These are phyloP conservation scores for Acinonyx jubatus DNA, from an alignment of 2,113 vertebrate species.

Conservation along the genomic window DNA sequence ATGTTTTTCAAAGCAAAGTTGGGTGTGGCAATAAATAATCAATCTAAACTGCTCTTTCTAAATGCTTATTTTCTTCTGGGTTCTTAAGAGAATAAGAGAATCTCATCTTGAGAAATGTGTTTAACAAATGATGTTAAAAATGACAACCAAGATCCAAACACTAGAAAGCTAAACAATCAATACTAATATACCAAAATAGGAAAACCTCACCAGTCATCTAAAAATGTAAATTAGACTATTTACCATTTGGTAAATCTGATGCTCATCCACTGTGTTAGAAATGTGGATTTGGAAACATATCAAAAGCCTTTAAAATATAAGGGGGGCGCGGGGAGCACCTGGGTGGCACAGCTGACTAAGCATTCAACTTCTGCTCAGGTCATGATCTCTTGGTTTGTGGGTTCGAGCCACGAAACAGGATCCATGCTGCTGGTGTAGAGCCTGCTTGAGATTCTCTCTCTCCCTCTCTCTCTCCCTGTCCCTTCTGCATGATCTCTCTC, in stretches of 20 bases:
- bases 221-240: not conserved
- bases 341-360: no score
- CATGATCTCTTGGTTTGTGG: no score
- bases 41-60: not conserved
- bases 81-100: not conserved
- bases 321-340: fast-evolving
- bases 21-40: not conserved
- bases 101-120: not conserved
- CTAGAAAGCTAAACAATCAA: not conserved
- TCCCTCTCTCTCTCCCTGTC: no score
- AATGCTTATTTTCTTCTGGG: not conserved
- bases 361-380: no score
- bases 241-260: not conserved
- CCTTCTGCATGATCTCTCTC: no score
- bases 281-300: not conserved
- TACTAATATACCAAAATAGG: not conserved
- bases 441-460: no score
- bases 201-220: not conserved
- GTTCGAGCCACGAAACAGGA: no score
- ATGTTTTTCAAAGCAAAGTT: not conserved
- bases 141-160: not conserved
- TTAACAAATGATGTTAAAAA: not conserved
- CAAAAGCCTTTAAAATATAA: not conserved
- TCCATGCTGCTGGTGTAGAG: no score
- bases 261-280: fast-evolving